These are phyloP conservation scores for Diabrotica undecimpunctata DNA, from an alignment of 1,140 invertebrate genomes.

Conservation along the genomic window DNA sequence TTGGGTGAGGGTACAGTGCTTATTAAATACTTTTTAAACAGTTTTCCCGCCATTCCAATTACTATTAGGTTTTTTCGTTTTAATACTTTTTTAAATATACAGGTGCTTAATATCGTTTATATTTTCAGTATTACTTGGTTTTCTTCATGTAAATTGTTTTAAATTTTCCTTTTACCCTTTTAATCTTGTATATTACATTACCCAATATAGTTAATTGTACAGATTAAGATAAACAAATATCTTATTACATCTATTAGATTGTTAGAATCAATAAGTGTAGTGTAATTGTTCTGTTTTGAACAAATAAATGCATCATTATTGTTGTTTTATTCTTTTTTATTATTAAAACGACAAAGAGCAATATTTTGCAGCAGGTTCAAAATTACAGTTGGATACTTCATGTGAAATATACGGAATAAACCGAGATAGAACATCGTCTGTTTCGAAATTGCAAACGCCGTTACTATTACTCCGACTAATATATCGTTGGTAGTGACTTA, in stretches of 20 bases:
- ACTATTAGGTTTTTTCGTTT: constrained; percentile 29
- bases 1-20: constrained; percentile 23
- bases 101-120: constrained; percentile 26
- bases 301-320: constrained; percentile 30
- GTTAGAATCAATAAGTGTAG: constrained; percentile 35
- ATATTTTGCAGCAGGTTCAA: too few relatives aligned
- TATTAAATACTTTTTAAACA: constrained; percentile 31
- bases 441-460: too few relatives aligned
- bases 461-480: too few relatives aligned
- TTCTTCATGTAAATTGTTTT: constrained; percentile 22
- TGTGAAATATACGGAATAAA: too few relatives aligned
- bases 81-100: constrained; percentile 23
- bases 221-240: constrained; percentile 23
- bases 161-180: constrained; percentile 25
- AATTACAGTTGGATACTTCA: too few relatives aligned
- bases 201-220: constrained; percentile 25
- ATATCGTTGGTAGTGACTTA: too few relatives aligned
- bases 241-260: constrained; percentile 28
- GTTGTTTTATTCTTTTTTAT: constrained; percentile 23
- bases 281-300: constrained; percentile 39
- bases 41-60: constrained; percentile 37
- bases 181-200: constrained; percentile 33
- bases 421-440: too few relatives aligned
- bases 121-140: constrained; percentile 38
- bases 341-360: not conserved